Conservation (phyloP, 2,797 vertebrate species). For the Neosalanx taihuensis region DNA sequence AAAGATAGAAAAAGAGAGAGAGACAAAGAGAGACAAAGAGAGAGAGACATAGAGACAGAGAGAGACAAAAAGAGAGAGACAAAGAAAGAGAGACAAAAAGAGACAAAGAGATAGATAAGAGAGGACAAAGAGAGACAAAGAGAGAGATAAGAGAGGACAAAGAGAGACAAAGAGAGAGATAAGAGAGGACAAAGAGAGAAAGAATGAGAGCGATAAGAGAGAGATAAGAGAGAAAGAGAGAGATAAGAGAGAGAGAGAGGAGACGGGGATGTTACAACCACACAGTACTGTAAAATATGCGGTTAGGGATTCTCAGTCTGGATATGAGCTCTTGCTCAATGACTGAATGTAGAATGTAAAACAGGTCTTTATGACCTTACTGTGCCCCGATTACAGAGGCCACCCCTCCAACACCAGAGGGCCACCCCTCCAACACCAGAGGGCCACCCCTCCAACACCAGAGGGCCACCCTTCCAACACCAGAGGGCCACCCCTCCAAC, state of each 20-base stretch:
- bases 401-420: not conserved
- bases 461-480: too few species aligned
- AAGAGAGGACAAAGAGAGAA: too few species aligned
- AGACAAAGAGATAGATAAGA: constrained; percentile 11
- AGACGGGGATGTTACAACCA: not conserved
- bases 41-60: not conserved
- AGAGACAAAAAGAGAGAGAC: not conserved
- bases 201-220: not conserved
- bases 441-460: not conserved
- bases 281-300: too few species aligned
- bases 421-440: not conserved
- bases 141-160: not conserved
- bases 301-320: too few species aligned
- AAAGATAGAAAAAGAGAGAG: not conserved
- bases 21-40: not conserved
- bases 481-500: not conserved
- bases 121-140: not conserved
- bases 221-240: not conserved
- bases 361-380: too few species aligned
- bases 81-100: too few species aligned
- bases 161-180: not conserved
- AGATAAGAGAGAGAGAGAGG: not conserved
- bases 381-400: not conserved
- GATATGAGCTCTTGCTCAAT: too few species aligned
- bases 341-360: too few species aligned